Conservation (phyloP, 2,113 vertebrate genomes). For the Neodon shergylaensis region DNA sequence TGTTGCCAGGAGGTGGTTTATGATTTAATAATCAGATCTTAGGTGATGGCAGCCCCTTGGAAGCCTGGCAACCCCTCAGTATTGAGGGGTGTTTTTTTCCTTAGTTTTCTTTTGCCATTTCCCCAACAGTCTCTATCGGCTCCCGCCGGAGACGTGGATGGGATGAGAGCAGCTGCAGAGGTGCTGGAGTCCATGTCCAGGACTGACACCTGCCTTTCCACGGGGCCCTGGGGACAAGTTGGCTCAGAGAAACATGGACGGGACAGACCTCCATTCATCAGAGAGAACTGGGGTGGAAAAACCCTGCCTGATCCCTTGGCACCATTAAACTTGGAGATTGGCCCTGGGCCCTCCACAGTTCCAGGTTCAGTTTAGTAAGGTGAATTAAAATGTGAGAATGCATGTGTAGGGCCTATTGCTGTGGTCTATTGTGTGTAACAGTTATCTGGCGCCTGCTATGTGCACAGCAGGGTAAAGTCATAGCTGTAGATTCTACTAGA, state of each 20-base stretch:
- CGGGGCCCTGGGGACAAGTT: slow-evolving; percentile 71
- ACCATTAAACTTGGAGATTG: slow-evolving; percentile 68
- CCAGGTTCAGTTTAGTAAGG: slow-evolving; percentile 55
- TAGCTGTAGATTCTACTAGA: not conserved
- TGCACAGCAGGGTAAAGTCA: not conserved
- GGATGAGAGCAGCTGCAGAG: slow-evolving; percentile 77
- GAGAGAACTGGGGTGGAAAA: slow-evolving; percentile 76
- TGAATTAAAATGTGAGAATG: slow-evolving; percentile 59
- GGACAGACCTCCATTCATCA: slow-evolving; percentile 80
- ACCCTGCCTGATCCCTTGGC: slow-evolving; percentile 75
- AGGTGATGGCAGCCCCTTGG: slow-evolving; percentile 37
- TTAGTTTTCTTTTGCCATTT: slow-evolving; percentile 66
- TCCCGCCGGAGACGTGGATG: slow-evolving; percentile 49
- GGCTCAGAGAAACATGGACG: slow-evolving; percentile 70
- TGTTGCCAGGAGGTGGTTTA: slow-evolving; percentile 56
- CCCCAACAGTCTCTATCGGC: slow-evolving; percentile 66
- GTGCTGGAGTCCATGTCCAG: slow-evolving; percentile 73
- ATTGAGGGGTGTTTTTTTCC: slow-evolving; percentile 51
- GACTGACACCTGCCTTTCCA: slow-evolving; percentile 78
- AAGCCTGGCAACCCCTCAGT: slow-evolving; percentile 54
- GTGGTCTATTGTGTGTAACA: slow-evolving; percentile 39
- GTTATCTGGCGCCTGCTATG: slow-evolving; percentile 25
- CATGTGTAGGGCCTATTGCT: not conserved
- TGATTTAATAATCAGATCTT: slow-evolving; percentile 63
- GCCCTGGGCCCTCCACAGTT: slow-evolving; percentile 58